Evolutionary conservation across 2,888 invertebrate species (phyloP).

Genomic region (Cantharis nigra): DNA sequence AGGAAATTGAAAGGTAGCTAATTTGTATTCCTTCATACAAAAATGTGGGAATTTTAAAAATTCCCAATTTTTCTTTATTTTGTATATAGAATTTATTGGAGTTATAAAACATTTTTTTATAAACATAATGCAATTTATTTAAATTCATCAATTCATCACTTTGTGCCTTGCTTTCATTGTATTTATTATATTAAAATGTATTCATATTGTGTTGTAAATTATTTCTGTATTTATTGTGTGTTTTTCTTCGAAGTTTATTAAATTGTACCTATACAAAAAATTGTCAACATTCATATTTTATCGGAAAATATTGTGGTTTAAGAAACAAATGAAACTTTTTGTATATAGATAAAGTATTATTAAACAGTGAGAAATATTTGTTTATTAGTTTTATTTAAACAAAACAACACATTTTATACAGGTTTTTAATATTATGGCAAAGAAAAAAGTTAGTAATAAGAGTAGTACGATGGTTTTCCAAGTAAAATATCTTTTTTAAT

Average conservation of each 20-base stretch:
- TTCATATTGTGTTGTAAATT: slow-evolving; percentile 41
- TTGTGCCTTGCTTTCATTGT: slow-evolving; percentile 50
- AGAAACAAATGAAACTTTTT: background rate
- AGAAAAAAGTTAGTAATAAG: background rate
- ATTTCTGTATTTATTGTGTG: slow-evolving; percentile 48
- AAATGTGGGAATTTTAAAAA: background rate
- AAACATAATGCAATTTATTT: slow-evolving; percentile 28
- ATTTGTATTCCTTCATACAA: slow-evolving; percentile 8
- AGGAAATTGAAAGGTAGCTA: background rate
- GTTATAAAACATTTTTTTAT: slow-evolving; percentile 23
- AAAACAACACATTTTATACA: background rate
- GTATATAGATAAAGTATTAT: background rate
- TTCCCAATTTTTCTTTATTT: slow-evolving; percentile 10
- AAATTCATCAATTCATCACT: slow-evolving; percentile 41
- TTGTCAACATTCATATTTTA: background rate
- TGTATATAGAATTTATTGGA: slow-evolving; percentile 23
- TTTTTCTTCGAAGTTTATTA: slow-evolving; percentile 34
- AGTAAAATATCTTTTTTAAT: background rate
- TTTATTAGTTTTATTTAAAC: slow-evolving; percentile 3
- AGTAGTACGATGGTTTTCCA: background rate
- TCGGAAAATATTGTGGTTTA: background rate
- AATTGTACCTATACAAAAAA: slow-evolving; percentile 6
- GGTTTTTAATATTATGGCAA: background rate
- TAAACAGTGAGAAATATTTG: background rate
- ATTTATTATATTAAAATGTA: slow-evolving; percentile 39